These are phyloP conservation scores for Papilio protenor DNA, from an alignment of 2,888 invertebrate species.

Conservation along the genomic window DNA sequence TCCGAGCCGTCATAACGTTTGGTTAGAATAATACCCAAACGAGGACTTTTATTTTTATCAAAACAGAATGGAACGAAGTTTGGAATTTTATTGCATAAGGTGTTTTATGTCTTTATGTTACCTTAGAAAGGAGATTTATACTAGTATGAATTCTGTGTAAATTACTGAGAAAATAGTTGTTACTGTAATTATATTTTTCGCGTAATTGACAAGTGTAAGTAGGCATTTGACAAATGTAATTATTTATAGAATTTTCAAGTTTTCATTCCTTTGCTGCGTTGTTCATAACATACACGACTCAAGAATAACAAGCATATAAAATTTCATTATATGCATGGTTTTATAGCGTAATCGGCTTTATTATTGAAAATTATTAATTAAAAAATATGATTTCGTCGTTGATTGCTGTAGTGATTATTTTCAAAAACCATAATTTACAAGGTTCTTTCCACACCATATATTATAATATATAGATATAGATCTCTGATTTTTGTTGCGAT, in stretches of 20 bases:
- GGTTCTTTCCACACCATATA: neutral
- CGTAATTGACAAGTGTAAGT: neutral
- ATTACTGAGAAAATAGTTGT: neutral
- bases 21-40: neutral
- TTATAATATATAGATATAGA: no score
- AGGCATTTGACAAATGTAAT: neutral
- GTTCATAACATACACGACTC: neutral
- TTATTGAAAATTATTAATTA: neutral
- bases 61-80: neutral
- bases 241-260: neutral
- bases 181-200: neutral
- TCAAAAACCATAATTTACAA: neutral
- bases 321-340: neutral
- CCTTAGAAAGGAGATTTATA: neutral
- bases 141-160: neutral
- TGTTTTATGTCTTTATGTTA: neutral
- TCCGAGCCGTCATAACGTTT: neutral
- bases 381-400: neutral
- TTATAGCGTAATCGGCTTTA: neutral
- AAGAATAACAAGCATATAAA: neutral
- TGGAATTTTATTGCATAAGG: neutral
- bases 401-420: neutral
- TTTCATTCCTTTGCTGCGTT: neutral
- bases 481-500: neutral
- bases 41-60: constrained; percentile 2